These are phyloP conservation scores for Nowickia ferox DNA, from an alignment of 2,888 invertebrate species.

Conservation along the genomic window DNA sequence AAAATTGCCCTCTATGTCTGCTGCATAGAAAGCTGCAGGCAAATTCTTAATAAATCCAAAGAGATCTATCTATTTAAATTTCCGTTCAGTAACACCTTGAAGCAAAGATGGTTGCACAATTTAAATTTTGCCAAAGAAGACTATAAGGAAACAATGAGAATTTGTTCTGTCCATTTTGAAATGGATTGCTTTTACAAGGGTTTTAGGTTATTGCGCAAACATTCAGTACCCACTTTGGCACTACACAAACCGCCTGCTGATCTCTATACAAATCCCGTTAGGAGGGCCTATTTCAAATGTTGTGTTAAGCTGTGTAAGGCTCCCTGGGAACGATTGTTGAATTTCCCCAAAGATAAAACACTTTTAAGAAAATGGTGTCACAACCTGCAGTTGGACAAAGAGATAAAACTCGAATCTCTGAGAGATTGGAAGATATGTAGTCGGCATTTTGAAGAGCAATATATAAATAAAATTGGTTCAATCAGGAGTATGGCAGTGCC, in stretches of 20 bases:
- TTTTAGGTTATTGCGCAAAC: slow-evolving; percentile 32
- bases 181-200: slow-evolving; percentile 56
- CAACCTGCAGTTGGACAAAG: slow-evolving; percentile 74
- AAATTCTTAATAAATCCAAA: slow-evolving; percentile 64
- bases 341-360: slow-evolving; percentile 60
- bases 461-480: slow-evolving; percentile 58
- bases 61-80: slow-evolving; percentile 74
- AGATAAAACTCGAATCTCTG: slow-evolving; percentile 35
- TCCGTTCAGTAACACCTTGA: slow-evolving; percentile 73
- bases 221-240: slow-evolving; percentile 59
- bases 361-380: slow-evolving; percentile 76
- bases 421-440: slow-evolving; percentile 74
- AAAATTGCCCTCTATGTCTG: slow-evolving; percentile 71
- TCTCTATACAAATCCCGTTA: slow-evolving; percentile 49
- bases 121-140: slow-evolving; percentile 40
- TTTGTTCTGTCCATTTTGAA: slow-evolving; percentile 72
- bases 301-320: slow-evolving; percentile 57
- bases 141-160: slow-evolving; percentile 59
- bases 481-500: slow-evolving; percentile 77
- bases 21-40: slow-evolving; percentile 74
- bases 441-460: slow-evolving; percentile 75
- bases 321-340: slow-evolving; percentile 22
- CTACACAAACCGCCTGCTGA: slow-evolving; percentile 21
- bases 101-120: slow-evolving; percentile 72
- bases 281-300: slow-evolving; percentile 46